Conservation (phyloP, 2,888 invertebrate species). For the Anthophora plumipes region DNA sequence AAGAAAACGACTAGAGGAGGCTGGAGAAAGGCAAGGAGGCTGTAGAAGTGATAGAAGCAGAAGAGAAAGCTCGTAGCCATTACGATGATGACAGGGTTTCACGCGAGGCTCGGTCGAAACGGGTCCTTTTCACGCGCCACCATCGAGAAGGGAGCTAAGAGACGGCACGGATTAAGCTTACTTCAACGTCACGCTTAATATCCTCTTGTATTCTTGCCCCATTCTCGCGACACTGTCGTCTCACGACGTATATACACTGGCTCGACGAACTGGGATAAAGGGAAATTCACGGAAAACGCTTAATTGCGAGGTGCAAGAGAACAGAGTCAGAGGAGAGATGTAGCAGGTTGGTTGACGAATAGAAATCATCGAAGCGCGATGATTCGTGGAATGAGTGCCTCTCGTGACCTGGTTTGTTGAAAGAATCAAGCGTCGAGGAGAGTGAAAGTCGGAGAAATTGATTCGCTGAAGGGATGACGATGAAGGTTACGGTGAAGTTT, state of each 20-base stretch:
- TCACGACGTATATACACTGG: not conserved
- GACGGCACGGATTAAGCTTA: slow-evolving; percentile 50
- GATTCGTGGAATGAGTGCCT: no score
- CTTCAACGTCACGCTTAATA: slow-evolving; percentile 42
- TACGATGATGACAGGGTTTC: slow-evolving; percentile 61
- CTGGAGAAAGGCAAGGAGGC: not conserved
- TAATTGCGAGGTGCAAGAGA: slow-evolving; percentile 5
- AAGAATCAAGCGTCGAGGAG: not conserved
- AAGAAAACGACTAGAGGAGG: not conserved
- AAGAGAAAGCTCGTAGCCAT: slow-evolving; percentile 24
- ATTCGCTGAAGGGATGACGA: no score
- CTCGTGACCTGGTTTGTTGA: not conserved
- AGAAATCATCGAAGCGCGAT: not conserved
- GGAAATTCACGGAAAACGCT: not conserved
- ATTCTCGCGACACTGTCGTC: not conserved
- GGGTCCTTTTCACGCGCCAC: slow-evolving; percentile 35
- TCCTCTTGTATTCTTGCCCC: slow-evolving; percentile 7
- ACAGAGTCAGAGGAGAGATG: no score
- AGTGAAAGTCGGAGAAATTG: not conserved
- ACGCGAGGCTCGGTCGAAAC: slow-evolving; percentile 51
- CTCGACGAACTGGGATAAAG: not conserved
- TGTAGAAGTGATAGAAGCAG: not conserved
- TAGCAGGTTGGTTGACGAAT: not conserved
- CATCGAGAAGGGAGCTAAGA: slow-evolving; percentile 42
- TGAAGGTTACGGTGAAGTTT: no score